Evolutionary conservation across 2,888 invertebrate genomes (phyloP).

Genomic region (Caenorhabditis wallacei): DNA sequence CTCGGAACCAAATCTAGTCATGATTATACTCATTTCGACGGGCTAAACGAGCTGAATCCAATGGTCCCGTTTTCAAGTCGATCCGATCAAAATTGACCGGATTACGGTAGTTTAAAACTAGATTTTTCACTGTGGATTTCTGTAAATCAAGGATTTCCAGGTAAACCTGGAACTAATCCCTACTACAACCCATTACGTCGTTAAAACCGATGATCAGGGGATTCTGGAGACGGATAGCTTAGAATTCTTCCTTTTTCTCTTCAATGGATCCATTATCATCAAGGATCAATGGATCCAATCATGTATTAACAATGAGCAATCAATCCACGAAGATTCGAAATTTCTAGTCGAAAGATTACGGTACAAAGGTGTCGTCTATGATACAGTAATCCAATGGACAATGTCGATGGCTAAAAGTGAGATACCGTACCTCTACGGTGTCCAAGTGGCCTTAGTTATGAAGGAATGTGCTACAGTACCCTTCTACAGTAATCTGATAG

Average conservation of each 20-base stretch:
- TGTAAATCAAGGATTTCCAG: slow-evolving; percentile 11
- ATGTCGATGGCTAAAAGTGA: background rate
- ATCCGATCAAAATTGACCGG: background rate
- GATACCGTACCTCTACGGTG: slow-evolving; percentile 21
- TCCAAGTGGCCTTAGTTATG: slow-evolving; percentile 7
- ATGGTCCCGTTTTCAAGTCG: background rate
- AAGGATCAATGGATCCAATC: slow-evolving; percentile 14
- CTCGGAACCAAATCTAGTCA: background rate
- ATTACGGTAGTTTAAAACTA: too few relatives aligned
- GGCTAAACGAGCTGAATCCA: background rate
- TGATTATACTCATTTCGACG: background rate
- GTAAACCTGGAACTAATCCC: background rate
- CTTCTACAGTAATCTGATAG: background rate
- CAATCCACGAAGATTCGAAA: background rate
- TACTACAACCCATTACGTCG: slow-evolving; percentile 16
- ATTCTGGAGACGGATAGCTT: slow-evolving; percentile 18
- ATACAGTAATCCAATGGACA: slow-evolving; percentile 14
- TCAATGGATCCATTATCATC: slow-evolving; percentile 17
- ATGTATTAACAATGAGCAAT: background rate
- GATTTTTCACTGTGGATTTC: too few relatives aligned
- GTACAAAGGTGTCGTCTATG: slow-evolving; percentile 22
- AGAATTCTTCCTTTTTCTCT: background rate
- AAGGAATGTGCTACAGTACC: background rate
- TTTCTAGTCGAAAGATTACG: slow-evolving; percentile 8
- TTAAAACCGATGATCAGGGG: slow-evolving; percentile 12